Evolutionary conservation across 2,888 invertebrate species (phyloP).

Genomic region (Lymantria dispar): DNA sequence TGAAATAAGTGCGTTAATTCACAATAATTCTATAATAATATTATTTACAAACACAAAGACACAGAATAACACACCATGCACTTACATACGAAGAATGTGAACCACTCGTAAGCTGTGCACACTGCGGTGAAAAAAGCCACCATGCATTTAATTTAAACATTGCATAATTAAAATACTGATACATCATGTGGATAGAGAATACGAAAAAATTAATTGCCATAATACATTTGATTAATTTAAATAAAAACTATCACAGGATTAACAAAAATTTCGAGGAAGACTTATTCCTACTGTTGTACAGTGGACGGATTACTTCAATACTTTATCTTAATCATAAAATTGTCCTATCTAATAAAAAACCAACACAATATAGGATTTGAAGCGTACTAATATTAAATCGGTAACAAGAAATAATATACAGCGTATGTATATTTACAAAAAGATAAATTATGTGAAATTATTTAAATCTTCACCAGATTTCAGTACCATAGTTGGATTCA

Average conservation of each 20-base stretch:
- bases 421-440: conserved; percentile 6
- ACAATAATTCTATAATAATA: conserved; percentile 75
- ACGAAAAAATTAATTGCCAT: conserved; percentile 35
- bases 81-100: conserved; percentile 69
- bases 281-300: conserved; percentile 41
- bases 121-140: conserved; percentile 66
- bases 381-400: conserved; percentile 26
- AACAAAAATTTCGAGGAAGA: conserved; percentile 56
- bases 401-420: conserved; percentile 9
- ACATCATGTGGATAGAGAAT: conserved; percentile 30
- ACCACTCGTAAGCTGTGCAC: conserved; percentile 73
- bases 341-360: not conserved
- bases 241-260: conserved; percentile 61
- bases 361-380: conserved; percentile 6
- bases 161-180: conserved; percentile 41
- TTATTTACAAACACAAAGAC: conserved; percentile 75
- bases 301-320: conserved; percentile 49
- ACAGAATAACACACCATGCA: conserved; percentile 81
- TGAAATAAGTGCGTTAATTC: conserved; percentile 79
- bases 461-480: conserved; percentile 85
- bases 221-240: conserved; percentile 31
- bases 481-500: conserved; percentile 85
- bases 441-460: not conserved
- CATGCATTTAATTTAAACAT: conserved; percentile 56
- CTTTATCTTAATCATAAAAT: not conserved